These are phyloP conservation scores for Saccopteryx bilineata DNA, from an alignment of 2,113 vertebrate species.

Conservation along the genomic window DNA sequence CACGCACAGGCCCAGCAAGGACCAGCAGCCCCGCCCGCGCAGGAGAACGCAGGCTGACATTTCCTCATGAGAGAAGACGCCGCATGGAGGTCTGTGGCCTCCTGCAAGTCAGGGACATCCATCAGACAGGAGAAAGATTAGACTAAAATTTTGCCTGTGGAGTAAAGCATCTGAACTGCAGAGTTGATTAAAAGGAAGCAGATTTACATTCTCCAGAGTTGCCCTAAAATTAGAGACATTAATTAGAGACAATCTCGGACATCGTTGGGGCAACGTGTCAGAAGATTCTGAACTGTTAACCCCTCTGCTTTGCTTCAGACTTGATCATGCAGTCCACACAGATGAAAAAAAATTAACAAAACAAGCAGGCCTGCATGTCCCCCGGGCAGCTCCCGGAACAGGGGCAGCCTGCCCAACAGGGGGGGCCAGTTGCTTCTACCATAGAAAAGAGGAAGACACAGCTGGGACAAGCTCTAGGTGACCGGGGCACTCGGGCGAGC, in stretches of 20 bases:
- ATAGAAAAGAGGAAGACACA: not conserved
- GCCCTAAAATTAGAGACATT: not conserved
- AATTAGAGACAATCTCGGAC: not conserved
- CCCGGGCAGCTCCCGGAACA: too few relatives aligned
- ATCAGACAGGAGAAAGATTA: not conserved
- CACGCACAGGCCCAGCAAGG: not conserved
- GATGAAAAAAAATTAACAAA: too few relatives aligned
- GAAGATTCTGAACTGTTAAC: not conserved
- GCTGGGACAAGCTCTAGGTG: not conserved
- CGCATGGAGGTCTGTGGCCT: too few relatives aligned
- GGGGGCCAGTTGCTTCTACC: not conserved
- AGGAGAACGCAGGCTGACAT: not conserved
- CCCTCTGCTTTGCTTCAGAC: not conserved
- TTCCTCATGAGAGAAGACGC: not conserved
- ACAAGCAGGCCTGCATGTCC: too few relatives aligned
- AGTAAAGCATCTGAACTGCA: not conserved
- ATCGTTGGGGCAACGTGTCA: not conserved
- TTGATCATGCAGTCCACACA: not conserved
- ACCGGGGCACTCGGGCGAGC: not conserved
- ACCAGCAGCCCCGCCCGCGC: not conserved
- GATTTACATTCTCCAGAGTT: not conserved
- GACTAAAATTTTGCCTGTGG: not conserved
- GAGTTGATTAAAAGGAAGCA: not conserved
- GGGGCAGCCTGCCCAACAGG: too few relatives aligned
- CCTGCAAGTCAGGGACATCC: not conserved